Evolutionary conservation across 30 jellyfish, hydroid and myxozoan species (phyloP).

Genomic region (Turritopsis dohrnii): DNA sequence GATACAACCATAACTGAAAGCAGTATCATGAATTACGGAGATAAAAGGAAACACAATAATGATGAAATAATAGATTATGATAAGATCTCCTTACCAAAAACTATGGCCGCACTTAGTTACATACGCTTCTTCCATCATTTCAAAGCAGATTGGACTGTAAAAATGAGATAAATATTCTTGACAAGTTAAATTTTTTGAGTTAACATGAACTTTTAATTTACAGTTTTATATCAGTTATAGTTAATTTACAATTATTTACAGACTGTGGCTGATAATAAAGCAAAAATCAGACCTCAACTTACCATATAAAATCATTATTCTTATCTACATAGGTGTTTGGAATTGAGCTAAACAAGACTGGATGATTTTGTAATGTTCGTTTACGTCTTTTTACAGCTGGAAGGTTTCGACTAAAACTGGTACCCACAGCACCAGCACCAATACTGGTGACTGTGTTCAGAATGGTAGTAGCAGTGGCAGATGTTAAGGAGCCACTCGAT

Average conservation of each 20-base stretch:
- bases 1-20: slow-evolving; percentile 74
- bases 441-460: slow-evolving; percentile 29
- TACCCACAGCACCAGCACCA: slow-evolving; percentile 26
- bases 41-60: not conserved
- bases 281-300: too few species aligned
- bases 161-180: not conserved
- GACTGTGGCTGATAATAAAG: too few species aligned
- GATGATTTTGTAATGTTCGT: slow-evolving; percentile 60
- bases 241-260: too few species aligned
- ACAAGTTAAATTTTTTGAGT: not conserved
- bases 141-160: slow-evolving; percentile 88
- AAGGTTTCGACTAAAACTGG: slow-evolving; percentile 9
- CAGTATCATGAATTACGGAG: not conserved
- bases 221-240: too few species aligned
- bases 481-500: slow-evolving; percentile 16
- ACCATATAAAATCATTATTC: slow-evolving; percentile 90
- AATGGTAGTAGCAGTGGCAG: slow-evolving; percentile 44
- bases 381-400: slow-evolving; percentile 34
- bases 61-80: not conserved
- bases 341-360: slow-evolving; percentile 61
- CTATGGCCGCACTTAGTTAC: slow-evolving; percentile 98
- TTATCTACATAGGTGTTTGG: slow-evolving; percentile 73
- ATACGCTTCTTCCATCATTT: slow-evolving; percentile 89
- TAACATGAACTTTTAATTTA: too few species aligned
- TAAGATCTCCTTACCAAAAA: slow-evolving; percentile 63